Percentiles rank a stretch among this genome's conserved stretches.
Conservation (phyloP, 2,797 vertebrate species). For the Epinephelus coioides region DNA sequence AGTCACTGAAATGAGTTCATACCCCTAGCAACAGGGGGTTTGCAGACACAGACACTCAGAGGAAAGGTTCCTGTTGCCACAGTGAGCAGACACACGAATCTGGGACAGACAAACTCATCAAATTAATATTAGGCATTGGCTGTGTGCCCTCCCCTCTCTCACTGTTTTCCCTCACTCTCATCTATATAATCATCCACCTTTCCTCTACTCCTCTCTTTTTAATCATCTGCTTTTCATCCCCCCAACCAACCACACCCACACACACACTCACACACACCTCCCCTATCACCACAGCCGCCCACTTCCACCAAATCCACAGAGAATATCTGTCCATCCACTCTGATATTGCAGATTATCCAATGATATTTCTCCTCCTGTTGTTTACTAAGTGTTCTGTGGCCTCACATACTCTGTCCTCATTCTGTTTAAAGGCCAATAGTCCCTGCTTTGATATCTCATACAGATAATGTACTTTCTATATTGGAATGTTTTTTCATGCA, state of each 20-base stretch:
- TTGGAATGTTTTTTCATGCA: not conserved
- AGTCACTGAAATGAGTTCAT: slow-evolving; percentile 35
- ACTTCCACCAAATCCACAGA: slow-evolving; percentile 40
- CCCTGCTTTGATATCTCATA: not conserved
- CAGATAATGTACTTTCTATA: not conserved
- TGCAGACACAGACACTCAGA: slow-evolving; percentile 22
- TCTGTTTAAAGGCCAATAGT: slow-evolving; percentile 2
- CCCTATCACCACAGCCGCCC: slow-evolving; percentile 14
- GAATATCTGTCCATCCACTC: slow-evolving; percentile 43
- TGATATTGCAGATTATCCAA: slow-evolving; percentile 56
- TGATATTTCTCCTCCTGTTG: slow-evolving; percentile 40
- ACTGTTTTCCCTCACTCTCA: slow-evolving; percentile 41
- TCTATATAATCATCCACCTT: slow-evolving; percentile 67
- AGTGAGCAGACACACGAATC: slow-evolving; percentile 50
- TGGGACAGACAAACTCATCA: slow-evolving; percentile 72
- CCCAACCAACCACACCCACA: slow-evolving; percentile 9
- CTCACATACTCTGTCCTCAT: slow-evolving; percentile 8
- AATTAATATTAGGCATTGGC: slow-evolving; percentile 69
- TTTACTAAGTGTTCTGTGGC: slow-evolving; percentile 22
- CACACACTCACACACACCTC: slow-evolving; percentile 5
- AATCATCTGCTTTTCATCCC: slow-evolving; percentile 69
- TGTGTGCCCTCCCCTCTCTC: slow-evolving; percentile 38
- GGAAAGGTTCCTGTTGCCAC: not conserved
- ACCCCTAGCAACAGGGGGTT: slow-evolving; percentile 15
- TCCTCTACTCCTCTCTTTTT: slow-evolving; percentile 57